Conservation (phyloP, 2,113 vertebrate genomes). For the Ptyas mucosa region DNA sequence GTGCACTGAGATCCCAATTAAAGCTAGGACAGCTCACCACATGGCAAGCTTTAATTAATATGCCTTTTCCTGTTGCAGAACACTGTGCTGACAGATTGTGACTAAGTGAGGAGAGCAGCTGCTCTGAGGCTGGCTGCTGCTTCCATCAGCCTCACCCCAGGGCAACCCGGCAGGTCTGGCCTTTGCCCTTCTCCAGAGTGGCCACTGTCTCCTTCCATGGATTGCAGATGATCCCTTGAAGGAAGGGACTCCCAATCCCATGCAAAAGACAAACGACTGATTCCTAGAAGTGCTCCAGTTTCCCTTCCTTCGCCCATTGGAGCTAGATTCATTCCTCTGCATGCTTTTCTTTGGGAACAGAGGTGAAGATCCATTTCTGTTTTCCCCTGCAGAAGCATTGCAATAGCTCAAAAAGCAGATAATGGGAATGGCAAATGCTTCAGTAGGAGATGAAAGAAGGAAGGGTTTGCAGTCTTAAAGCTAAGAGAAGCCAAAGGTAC, state of each 20-base stretch:
- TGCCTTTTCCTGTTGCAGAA: conserved; percentile 46
- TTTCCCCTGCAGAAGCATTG: not conserved
- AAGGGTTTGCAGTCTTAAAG: not conserved
- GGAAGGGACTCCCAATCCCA: not conserved
- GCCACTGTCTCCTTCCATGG: not conserved
- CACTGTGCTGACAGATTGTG: conserved; percentile 43
- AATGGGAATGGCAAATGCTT: not conserved
- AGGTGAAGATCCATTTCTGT: not conserved
- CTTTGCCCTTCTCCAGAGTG: not conserved
- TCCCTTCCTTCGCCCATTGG: not conserved
- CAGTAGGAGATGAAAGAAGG: not conserved
- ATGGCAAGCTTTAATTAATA: conserved; percentile 46
- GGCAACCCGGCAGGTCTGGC: not conserved
- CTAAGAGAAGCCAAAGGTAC: not conserved
- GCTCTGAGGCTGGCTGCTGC: not conserved
- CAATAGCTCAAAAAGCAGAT: not conserved
- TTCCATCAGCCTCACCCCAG: not conserved
- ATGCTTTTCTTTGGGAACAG: not conserved
- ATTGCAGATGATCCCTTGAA: not conserved
- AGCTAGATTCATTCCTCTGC: not conserved
- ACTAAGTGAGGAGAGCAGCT: conserved; percentile 27
- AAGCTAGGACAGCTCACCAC: conserved; percentile 33
- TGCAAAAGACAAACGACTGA: not conserved
- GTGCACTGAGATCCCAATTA: conserved; percentile 44
- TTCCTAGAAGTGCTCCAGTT: not conserved